Percentiles rank a stretch among this genome's conserved stretches.
phyloP scores from a whole-genome alignment of 1,140 invertebrate species.

The Micrasema longulum region DNA sequence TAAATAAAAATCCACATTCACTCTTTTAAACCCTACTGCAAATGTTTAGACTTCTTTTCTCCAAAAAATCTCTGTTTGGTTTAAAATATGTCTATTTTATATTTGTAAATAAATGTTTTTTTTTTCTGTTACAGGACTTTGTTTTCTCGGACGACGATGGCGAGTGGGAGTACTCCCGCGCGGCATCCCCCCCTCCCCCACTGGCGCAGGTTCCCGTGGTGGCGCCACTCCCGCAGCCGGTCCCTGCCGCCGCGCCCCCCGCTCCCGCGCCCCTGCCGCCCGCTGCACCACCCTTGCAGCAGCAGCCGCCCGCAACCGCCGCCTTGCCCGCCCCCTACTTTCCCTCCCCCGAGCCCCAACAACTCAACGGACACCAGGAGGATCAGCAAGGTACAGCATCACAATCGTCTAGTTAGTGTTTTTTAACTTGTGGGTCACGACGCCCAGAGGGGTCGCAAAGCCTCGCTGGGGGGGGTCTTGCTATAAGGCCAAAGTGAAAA shows the following conservation, averaged over 20 bases:
- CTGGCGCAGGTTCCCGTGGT: slow-evolving; percentile 49
- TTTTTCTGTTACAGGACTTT: too few species aligned
- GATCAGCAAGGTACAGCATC: slow-evolving; percentile 58
- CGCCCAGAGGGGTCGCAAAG: not conserved
- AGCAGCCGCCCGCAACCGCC: slow-evolving; percentile 59
- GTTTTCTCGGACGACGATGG: slow-evolving; percentile 84
- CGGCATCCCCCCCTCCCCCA: slow-evolving; percentile 55
- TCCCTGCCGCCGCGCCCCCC: slow-evolving; percentile 58
- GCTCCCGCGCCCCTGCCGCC: slow-evolving; percentile 60
- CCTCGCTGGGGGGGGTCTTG: not conserved
- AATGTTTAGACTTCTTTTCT: too few species aligned
- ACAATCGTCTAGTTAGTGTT: not conserved
- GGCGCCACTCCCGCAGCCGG: slow-evolving; percentile 14
- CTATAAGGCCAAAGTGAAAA: too few species aligned
- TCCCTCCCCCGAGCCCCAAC: slow-evolving; percentile 57
- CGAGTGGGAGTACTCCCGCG: slow-evolving; percentile 62
- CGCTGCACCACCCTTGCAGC: slow-evolving; percentile 63
- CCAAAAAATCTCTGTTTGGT: too few species aligned
- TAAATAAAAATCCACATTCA: too few species aligned
- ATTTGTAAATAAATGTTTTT: too few species aligned
- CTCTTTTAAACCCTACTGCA: too few species aligned
- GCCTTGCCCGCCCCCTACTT: slow-evolving; percentile 53
- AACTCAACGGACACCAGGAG: slow-evolving; percentile 59
- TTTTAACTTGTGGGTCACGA: not conserved
- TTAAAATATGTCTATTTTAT: too few species aligned